These are phyloP conservation scores for Trachelus iudaicus DNA, from an alignment of 2,888 invertebrate genomes.

Conservation along the genomic window DNA sequence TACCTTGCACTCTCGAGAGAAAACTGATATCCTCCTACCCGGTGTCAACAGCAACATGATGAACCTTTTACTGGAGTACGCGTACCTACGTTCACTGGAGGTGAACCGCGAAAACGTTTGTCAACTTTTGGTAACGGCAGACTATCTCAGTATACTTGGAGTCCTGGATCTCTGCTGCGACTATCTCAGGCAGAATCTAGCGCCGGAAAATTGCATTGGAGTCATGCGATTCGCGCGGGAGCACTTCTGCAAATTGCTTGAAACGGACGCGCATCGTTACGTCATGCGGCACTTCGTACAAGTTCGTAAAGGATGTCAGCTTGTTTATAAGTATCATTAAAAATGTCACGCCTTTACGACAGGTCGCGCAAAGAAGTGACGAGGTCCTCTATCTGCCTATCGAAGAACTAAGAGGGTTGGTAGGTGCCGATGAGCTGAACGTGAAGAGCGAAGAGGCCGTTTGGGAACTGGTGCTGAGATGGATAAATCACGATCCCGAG, in stretches of 20 bases:
- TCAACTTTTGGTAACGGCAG: conserved; percentile 84
- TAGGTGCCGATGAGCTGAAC: conserved; percentile 86
- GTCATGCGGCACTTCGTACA: conserved; percentile 82
- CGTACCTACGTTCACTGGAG: conserved; percentile 83
- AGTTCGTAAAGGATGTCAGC: conserved; percentile 28
- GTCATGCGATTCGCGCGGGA: conserved; percentile 85
- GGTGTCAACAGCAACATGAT: conserved; percentile 83
- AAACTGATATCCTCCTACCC: conserved; percentile 78
- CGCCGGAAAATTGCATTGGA: conserved; percentile 84
- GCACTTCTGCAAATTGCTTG: conserved; percentile 79
- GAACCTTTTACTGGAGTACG: conserved; percentile 83
- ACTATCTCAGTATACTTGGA: conserved; percentile 87
- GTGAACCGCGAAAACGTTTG: conserved; percentile 84
- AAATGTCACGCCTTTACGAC: conserved; percentile 13
- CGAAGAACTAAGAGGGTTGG: conserved; percentile 80
- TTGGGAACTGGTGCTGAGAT: conserved; percentile 86
- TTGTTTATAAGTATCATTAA: neutral
- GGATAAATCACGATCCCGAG: conserved; percentile 85
- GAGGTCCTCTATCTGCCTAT: conserved; percentile 80
- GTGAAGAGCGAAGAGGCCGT: conserved; percentile 89
- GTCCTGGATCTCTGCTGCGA: conserved; percentile 85
- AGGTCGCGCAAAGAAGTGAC: conserved; percentile 77
- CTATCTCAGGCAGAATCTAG: conserved; percentile 76
- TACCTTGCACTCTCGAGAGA: conserved; percentile 75
- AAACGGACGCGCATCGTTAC: conserved; percentile 76